A percentile compares a stretch with the other conserved stretches of the same genome.
Conservation (phyloP, 2,888 invertebrate genomes). For the Philaethria dido region DNA sequence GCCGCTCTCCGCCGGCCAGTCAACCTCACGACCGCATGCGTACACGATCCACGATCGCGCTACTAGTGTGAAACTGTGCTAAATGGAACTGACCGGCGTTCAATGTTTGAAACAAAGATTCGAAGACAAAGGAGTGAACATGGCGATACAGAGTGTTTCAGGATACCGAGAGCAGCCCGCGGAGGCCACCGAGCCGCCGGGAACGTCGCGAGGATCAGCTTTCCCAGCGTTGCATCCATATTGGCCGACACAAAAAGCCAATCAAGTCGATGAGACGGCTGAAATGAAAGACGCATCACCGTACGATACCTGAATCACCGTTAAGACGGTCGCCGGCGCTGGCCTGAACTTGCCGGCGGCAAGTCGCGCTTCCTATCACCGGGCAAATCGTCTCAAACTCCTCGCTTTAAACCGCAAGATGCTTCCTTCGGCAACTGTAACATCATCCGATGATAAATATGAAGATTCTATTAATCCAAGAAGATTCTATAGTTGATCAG, state of each 20-base stretch:
- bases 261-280: constrained; percentile 73
- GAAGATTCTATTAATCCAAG: constrained; percentile 88
- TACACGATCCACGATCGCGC: constrained; percentile 75
- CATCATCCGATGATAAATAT: constrained; percentile 85
- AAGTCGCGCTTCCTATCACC: constrained; percentile 70
- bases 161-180: constrained; percentile 87
- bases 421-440: constrained; percentile 76
- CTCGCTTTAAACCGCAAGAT: constrained; percentile 77
- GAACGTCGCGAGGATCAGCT: constrained; percentile 89
- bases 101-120: constrained; percentile 85
- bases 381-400: constrained; percentile 71
- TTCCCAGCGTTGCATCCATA: constrained; percentile 95
- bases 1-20: constrained; percentile 64
- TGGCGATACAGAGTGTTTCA: constrained; percentile 88
- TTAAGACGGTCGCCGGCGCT: constrained; percentile 75
- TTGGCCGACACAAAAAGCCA: constrained; percentile 91
- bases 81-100: constrained; percentile 80
- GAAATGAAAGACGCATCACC: constrained; percentile 79
- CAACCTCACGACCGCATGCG: constrained; percentile 81
- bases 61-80: constrained; percentile 70
- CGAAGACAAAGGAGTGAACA: constrained; percentile 85
- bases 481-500: constrained; percentile 89
- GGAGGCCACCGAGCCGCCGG: constrained; percentile 85
- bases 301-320: constrained; percentile 79
- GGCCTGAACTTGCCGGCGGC: constrained; percentile 74